Evolutionary conservation across 2,113 vertebrate species (phyloP).

Genomic region (Murina feae): DNA sequence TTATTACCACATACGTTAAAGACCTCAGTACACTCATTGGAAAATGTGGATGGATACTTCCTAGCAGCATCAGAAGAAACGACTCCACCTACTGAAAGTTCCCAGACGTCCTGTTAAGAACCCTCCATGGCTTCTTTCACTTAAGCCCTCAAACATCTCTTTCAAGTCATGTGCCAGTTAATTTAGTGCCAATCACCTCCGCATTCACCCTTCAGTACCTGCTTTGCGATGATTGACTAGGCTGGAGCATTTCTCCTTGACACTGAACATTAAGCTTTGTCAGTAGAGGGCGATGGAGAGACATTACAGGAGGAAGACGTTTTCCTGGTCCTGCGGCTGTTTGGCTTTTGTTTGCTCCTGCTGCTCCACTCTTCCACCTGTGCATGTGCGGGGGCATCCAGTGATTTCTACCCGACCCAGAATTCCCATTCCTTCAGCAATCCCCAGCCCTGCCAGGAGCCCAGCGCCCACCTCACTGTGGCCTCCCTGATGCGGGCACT

Average conservation of each 20-base stretch:
- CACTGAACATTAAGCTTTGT: background rate
- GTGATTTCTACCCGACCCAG: background rate
- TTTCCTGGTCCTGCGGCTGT: background rate
- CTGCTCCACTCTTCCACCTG: background rate
- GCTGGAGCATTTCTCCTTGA: background rate
- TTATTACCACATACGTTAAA: background rate
- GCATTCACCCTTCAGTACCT: slow-evolving; percentile 21
- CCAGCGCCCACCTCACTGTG: background rate
- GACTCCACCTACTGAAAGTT: background rate
- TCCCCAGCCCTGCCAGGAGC: background rate
- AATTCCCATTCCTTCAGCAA: background rate
- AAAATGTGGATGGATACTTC: background rate
- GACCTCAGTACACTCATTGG: background rate
- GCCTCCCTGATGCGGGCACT: background rate
- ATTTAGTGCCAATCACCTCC: background rate
- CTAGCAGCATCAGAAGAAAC: background rate
- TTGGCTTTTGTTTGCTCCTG: background rate
- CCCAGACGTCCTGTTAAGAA: background rate
- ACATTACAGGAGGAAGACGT: accelerated
- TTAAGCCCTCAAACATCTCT: background rate
- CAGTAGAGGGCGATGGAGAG: slow-evolving; percentile 45
- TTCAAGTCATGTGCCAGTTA: background rate
- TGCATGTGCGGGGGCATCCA: background rate
- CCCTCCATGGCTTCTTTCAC: background rate
- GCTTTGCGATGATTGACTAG: background rate